These are phyloP conservation scores for Artibeus jamaicensis DNA, from an alignment of 2,797 vertebrate species.

Conservation along the genomic window DNA sequence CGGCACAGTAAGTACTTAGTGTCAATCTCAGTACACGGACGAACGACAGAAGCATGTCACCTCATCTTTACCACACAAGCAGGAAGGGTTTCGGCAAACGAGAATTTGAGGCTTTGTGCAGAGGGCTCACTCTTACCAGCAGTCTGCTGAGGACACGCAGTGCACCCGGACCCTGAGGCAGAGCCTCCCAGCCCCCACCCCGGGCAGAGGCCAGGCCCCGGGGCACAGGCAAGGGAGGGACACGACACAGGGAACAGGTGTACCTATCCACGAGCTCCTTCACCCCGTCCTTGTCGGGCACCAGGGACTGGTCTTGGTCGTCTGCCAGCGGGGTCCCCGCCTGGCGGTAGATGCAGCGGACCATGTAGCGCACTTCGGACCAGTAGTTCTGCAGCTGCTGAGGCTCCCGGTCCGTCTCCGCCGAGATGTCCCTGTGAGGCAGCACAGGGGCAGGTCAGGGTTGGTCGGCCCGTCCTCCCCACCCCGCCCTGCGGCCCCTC, in stretches of 20 bases:
- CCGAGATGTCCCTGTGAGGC: constrained; percentile 90
- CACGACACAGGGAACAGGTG: not conserved
- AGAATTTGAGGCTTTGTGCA: not conserved
- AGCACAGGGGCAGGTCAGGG: not conserved
- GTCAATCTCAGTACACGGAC: not conserved
- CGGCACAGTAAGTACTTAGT: not conserved
- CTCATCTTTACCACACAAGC: rapidly evolving
- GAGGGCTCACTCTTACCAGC: not conserved
- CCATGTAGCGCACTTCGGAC: constrained; percentile 97
- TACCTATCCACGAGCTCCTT: constrained; percentile 98
- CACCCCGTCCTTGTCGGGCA: constrained; percentile 95
- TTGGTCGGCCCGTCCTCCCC: no score
- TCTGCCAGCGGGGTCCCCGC: constrained; percentile 94
- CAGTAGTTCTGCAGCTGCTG: constrained; percentile 98
- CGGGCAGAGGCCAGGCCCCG: not conserved
- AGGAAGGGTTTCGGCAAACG: no score
- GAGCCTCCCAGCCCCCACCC: not conserved
- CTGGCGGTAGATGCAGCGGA: constrained; percentile 97
- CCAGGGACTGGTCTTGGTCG: constrained; percentile 94
- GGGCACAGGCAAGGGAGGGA: not conserved
- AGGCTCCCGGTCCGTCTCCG: constrained; percentile 94
- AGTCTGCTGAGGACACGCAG: not conserved
- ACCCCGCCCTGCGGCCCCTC: not conserved
- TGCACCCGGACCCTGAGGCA: no score
- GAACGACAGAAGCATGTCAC: not conserved